Base-by-base conservation (phyloP, 53 echinoderm and acorn worm species). In the Apostichopus leukothele region DNA sequence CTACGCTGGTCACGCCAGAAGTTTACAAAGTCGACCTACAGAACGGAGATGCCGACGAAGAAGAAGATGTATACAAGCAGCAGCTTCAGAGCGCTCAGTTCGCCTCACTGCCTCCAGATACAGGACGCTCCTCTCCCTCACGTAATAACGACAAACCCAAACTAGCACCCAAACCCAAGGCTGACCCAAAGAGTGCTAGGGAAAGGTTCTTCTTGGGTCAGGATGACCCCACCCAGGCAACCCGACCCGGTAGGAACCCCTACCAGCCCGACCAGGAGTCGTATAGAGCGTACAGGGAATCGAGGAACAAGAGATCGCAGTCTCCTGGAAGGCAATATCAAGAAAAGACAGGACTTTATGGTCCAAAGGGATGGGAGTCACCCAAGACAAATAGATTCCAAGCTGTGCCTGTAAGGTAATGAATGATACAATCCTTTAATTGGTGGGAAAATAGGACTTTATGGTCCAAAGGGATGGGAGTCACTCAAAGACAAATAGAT, bases 251-350 rank as follows among this genome's bases (percentile, higher is more conserved):
- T 7, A 50, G 60, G 67, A 63, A 23, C 9, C 66, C 67, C 0
- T 85, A 85, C 67, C 66, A 85, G 67, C 66, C 61, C 13, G 85
- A 85, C 85, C 63, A 67, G 50, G 66, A 66, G 7, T 85, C 95
- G 7, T 97, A 96, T 89, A 92, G 94, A 90, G 92, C 90, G 39
- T 90, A 96, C 78, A 78, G 83, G 23, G 97, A 96, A 60, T 79
- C 83, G 7, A 93, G 81, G 76, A 91, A 88, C 66, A 90, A 92
- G 90, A 85, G 96, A 25, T 93, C 94, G 22, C 86, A 96, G 90
- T 96, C 96, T 19, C 96, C 96, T 5, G 96, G 94, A 3, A 89
- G 96, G 39, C 83, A 89, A 84, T 96, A 96, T 74, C 93, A 94
- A 73, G 93, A 94, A 75, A 94, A 90, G 54, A 22, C 90, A 74